These are phyloP conservation scores for Ammospiza nelsoni DNA, from an alignment of 2,113 vertebrate species.

Conservation along the genomic window DNA sequence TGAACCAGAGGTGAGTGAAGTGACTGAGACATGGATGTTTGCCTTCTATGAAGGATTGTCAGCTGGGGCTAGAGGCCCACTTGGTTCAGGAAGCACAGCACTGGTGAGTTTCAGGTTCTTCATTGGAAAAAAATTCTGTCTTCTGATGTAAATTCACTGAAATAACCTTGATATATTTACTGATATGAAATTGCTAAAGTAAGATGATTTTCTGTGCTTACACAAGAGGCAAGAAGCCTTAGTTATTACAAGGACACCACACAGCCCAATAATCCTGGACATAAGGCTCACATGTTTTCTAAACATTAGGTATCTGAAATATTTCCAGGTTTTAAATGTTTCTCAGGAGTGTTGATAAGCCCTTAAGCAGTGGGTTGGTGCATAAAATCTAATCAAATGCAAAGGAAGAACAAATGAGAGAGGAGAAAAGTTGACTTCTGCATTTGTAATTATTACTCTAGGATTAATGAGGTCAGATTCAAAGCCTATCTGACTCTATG, in stretches of 20 bases:
- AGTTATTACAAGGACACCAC: not conserved
- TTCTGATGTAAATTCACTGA: not conserved
- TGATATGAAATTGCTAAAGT: not conserved
- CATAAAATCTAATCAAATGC: not conserved
- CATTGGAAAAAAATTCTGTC: not conserved
- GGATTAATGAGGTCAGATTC: slow-evolving; percentile 44
- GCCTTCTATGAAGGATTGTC: not conserved
- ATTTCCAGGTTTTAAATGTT: not conserved
- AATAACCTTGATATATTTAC: not conserved
- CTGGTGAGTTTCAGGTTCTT: not conserved
- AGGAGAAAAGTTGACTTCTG: not conserved
- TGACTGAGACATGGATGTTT: not conserved
- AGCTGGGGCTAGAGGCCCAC: not conserved
- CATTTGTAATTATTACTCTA: slow-evolving; percentile 37
- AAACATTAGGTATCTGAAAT: not conserved
- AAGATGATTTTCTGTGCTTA: not conserved
- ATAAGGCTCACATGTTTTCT: not conserved
- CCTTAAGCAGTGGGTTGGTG: not conserved
- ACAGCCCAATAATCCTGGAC: not conserved
- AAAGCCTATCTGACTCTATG: not conserved
- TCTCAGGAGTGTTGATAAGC: slow-evolving; percentile 10
- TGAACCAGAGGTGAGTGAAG: not conserved
- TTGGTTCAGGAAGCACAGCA: not conserved
- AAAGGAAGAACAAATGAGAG: not conserved
- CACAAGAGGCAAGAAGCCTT: not conserved